phyloP scores from a whole-genome alignment of 1,140 invertebrate species.

The Drosophila ambigua region DNA sequence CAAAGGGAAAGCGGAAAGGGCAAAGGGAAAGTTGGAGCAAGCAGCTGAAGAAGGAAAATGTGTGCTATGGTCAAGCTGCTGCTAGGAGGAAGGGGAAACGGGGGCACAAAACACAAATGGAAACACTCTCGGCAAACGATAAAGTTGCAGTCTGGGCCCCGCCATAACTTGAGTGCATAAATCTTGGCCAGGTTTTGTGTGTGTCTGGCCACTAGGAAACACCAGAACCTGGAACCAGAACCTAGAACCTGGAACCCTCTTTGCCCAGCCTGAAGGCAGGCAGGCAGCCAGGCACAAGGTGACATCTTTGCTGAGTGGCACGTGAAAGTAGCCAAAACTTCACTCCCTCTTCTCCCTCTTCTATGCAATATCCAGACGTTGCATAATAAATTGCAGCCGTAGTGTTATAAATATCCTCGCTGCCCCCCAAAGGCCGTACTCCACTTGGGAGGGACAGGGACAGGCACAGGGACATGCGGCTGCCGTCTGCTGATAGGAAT shows the following conservation, averaged over 20 bases:
- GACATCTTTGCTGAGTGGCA: constrained; percentile 76
- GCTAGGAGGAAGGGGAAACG: too few relatives aligned
- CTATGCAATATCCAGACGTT: constrained; percentile 53
- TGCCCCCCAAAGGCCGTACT: background rate
- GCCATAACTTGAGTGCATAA: constrained; percentile 78
- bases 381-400: constrained; percentile 79
- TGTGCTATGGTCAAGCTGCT: constrained; percentile 6
- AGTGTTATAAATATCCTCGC: constrained; percentile 74
- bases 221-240: too few relatives aligned
- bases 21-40: constrained; percentile 18
- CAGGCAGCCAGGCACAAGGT: constrained; percentile 42
- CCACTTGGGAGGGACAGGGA: background rate
- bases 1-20: background rate
- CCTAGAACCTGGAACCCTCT: too few relatives aligned
- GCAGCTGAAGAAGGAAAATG: constrained; percentile 3
- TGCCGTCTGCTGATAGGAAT: constrained; percentile 64
- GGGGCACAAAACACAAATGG: background rate
- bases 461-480: constrained; percentile 13
- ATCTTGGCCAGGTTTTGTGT: constrained; percentile 60
- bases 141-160: constrained; percentile 69
- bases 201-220: background rate
- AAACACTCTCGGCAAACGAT: constrained; percentile 52
- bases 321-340: constrained; percentile 48
- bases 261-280: background rate
- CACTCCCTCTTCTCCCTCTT: constrained; percentile 7